Evolutionary conservation across 2,888 invertebrate genomes (phyloP), one percentile per base, ranked within the genome.

Genomic region (Agriotes lineatus): DNA sequence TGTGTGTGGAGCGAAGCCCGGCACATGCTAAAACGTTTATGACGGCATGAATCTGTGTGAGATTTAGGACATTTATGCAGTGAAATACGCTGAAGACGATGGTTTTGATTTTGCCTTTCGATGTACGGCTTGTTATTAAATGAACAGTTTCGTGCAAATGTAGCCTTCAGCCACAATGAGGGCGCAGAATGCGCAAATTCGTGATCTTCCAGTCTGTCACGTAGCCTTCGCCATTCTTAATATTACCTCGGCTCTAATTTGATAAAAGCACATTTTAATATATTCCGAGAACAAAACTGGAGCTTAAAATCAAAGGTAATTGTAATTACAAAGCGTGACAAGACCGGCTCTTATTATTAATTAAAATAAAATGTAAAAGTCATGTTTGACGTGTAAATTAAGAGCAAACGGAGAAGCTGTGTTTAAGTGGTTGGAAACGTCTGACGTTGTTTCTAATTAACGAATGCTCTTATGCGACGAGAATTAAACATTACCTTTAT

Each of bases 301-400:
- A 12, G 19, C 42, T 59, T 33, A 20, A 35, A 59, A 44, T 59
- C 33, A 33, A 48, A 44, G 59, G 45, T 59, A 59, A 45, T 58
- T 44, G 37, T 58, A 44, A 58, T 58, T 44, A 44, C 44, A 58
- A 59, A 35, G 45, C 30, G 45, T 33, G 59, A 30, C 45, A 33
- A 52, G 52, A 30, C 16, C 33, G 48, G 12, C 14, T 22, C 25
- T 50, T 61, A 61, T 52, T 62, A 54, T 62, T 62, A 62, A 62
- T 62, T 62, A 62, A 62, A 62, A 62, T 39, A 44, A 44, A 44
- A 58, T n/a, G 22, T 54, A 60, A 60, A 45, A 60, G 60, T 60
- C 60, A 20, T 20, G 62, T 42, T 54, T 52, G 62, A 62, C 62
- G 62, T 62, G 62, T 62, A 54, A 62, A 62, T 62, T 62, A 62